Evolutionary conservation across 2,888 invertebrate species (phyloP).

Genomic region (Eutolmus rufibarbis): DNA sequence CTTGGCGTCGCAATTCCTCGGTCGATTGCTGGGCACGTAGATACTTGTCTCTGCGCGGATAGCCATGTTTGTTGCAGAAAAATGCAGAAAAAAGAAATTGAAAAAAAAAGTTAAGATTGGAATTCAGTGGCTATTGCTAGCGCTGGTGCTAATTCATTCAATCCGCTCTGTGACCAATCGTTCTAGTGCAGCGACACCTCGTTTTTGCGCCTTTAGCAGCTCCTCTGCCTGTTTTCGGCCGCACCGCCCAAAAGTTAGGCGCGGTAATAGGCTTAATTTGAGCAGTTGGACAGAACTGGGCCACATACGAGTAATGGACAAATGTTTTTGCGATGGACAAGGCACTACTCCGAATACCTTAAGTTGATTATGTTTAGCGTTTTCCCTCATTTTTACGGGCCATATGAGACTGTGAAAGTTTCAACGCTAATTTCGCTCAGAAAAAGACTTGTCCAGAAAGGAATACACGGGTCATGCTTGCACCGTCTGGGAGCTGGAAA

Average conservation of each 20-base stretch:
- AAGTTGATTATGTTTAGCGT: conserved; percentile 43
- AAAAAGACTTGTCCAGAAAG: neutral
- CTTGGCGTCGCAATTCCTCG: conserved; percentile 44
- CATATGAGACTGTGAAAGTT: neutral
- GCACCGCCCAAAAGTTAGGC: neutral
- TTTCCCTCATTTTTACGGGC: neutral
- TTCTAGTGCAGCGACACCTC: neutral
- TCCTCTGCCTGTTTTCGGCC: neutral
- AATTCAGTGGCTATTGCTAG: neutral
- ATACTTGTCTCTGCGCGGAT: conserved; percentile 45
- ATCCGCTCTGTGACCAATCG: neutral
- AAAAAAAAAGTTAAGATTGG: neutral
- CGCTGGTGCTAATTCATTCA: neutral
- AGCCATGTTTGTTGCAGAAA: neutral
- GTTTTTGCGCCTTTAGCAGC: neutral
- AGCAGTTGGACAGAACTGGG: conserved; percentile 9
- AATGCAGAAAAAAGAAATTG: neutral
- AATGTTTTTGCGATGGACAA: conserved; percentile 13
- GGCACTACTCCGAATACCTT: conserved; percentile 40
- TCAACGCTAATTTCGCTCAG: neutral
- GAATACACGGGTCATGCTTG: neutral
- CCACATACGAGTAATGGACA: neutral
- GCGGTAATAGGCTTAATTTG: conserved; percentile 36
- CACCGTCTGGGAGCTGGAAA: neutral
- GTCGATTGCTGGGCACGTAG: conserved; percentile 45